phyloP scores from a whole-genome alignment of 1,140 invertebrate genomes.

The Caenorhabditis briggsae region DNA sequence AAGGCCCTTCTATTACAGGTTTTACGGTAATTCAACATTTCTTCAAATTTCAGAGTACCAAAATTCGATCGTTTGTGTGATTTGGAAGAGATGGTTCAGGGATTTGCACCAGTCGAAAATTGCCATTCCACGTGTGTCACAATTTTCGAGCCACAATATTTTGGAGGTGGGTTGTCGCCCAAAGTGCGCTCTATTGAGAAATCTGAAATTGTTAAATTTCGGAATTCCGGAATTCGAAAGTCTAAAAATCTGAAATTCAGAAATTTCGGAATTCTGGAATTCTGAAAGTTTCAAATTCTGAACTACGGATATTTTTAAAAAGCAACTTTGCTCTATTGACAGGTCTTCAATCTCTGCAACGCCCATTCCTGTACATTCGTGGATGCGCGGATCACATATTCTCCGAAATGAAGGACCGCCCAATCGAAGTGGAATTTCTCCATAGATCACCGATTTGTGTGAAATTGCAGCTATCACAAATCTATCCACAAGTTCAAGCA shows the following conservation, averaged over 20 bases:
- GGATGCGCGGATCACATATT: conserved; percentile 65
- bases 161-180: conserved; percentile 54
- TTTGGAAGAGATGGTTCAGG: conserved; percentile 54
- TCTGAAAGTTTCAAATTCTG: background rate
- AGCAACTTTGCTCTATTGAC: background rate
- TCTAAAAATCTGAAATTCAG: background rate
- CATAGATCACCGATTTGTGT: conserved; percentile 58
- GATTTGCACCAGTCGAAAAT: conserved; percentile 60
- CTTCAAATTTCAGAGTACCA: conserved; percentile 54
- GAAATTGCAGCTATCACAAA: conserved; percentile 60
- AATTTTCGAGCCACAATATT: conserved; percentile 64
- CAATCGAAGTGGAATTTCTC: conserved; percentile 63
- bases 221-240: background rate
- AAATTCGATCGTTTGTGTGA: conserved; percentile 63
- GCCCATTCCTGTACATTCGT: conserved; percentile 60
- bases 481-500: conserved; percentile 60
- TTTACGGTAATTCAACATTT: background rate
- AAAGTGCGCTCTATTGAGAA: background rate
- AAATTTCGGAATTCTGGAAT: background rate
- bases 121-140: conserved; percentile 64
- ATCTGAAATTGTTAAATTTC: conserved; percentile 3
- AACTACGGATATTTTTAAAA: background rate
- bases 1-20: background rate
- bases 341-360: conserved; percentile 60
- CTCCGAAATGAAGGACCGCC: conserved; percentile 57